Evolutionary conservation across 2,888 invertebrate genomes (phyloP), one percentile per base, ranked within the genome.

Genomic region (Phortica okadai): DNA sequence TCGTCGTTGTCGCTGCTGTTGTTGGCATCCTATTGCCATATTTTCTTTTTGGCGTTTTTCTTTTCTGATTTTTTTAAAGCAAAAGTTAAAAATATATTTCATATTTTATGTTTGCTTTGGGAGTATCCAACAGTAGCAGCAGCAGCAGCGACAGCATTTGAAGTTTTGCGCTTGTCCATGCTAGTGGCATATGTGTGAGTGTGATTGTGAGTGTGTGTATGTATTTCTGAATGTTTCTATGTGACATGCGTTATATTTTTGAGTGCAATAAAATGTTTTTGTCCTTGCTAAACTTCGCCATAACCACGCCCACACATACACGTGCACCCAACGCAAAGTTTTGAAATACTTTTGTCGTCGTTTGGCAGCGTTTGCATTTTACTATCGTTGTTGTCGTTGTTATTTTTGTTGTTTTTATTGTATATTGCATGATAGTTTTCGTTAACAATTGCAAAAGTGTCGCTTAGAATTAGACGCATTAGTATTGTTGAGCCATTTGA

Each of bases 51-150:
- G 50, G 8, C 14, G 50, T 21, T 78, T 64, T 42, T 66, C 73
- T 44, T 64, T 73, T 77, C 45, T 76, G 79, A 78, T 69, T 72
- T 64, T 76, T 74, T 50, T 59, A 75, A 82, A 74, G 78, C 76
- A 80, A 87, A 86, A 85, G 82, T 84, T 88, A 77, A 85, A 87
- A 33, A 85, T 88, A 87, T 89, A 86, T 89, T 85, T 88, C 87
- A 89, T 89, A 88, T 88, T 89, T 89, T 88, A 89, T 84, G 83
- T 86, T 89, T 84, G 88, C 84, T 81, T 79, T 81, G 89, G 89
- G 89, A 89, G 76, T 21, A 59, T n/a, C 59, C 59, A 59, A 21
- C 59, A 59, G 59, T n/a, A 59, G 59, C 16, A 59, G 59, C 59
- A 59, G 59, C n/a, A n/a, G n/a, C n/a, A n/a, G n/a, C 58, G 21